Evolutionary conservation across 2,797 vertebrate species (phyloP), one percentile per base, ranked within the genome.

Genomic region (Botia kubotai): DNA sequence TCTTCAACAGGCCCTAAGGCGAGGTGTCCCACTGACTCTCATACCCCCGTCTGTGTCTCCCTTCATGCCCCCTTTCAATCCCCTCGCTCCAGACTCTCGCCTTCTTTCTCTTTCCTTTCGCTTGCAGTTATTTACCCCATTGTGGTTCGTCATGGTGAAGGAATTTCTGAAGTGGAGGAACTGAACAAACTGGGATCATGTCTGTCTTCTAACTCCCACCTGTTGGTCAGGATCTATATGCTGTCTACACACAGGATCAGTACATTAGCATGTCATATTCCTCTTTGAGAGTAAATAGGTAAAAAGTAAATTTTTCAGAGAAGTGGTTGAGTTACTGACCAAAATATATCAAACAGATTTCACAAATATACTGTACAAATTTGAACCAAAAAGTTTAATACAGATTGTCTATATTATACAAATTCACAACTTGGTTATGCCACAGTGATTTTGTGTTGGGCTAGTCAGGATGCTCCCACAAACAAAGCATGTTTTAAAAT

Each of bases 91-190:
- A 84, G 55, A 68, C 72, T 78, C 63, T 69, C 66, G 75, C 77
- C 62, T 46, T 39, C 73, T 36, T 85, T 87, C 65, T 63, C 66
- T 82, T 81, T 83, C 72, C 74, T 73, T 85, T 74, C 88, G 85
- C 52, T 70, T 79, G 78, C 75, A 79, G 82, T 57, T 67, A 82
- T 83, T 70, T 79, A 69, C 73, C 71, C 88, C 82, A 85, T 89
- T 88, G 84, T 90, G 79, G 83, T 88, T 82, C 74, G 86, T 91
- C 89, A 89, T 86, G 86, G 87, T 81, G 85, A 84, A 91, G 82
- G 88, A 90, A 91, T 90, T 88, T 83, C 87, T 84, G 10, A 23
- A 83, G 82, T 77, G 71, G 83, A 75, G 86, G 79, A 79, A 83
- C 74, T 82, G 58, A 86, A 66, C 72, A 84, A 80, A 82, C 80